These are phyloP conservation scores for Coenonympha arcania DNA, from an alignment of 2,888 invertebrate species.

Conservation along the genomic window DNA sequence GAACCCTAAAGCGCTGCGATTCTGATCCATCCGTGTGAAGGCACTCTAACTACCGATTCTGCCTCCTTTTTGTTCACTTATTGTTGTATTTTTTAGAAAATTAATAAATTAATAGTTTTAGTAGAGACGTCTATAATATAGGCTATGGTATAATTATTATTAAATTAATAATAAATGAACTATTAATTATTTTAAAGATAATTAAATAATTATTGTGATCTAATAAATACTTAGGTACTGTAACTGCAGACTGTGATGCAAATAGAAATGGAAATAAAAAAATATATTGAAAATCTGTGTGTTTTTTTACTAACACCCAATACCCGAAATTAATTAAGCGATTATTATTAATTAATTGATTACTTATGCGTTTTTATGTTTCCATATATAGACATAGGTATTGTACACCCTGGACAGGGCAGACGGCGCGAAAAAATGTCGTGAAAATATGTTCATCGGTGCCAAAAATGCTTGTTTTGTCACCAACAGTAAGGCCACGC, in stretches of 20 bases:
- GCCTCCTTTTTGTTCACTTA: slow-evolving; percentile 37
- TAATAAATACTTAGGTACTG: slow-evolving; percentile 32
- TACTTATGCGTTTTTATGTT: too few relatives aligned
- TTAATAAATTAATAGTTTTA: slow-evolving; percentile 30
- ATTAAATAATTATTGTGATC: slow-evolving; percentile 33
- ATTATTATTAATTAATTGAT: too few relatives aligned
- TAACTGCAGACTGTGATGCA: slow-evolving; percentile 41
- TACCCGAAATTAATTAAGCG: too few relatives aligned
- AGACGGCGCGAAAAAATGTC: too few relatives aligned
- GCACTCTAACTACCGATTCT: slow-evolving; percentile 35
- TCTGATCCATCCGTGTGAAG: slow-evolving; percentile 35
- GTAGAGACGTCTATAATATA: slow-evolving; percentile 11
- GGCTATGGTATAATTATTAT: slow-evolving; percentile 22
- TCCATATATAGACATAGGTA: too few relatives aligned
- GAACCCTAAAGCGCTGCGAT: slow-evolving; percentile 41
- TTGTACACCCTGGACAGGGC: too few relatives aligned
- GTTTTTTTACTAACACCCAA: background rate
- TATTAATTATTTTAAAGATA: background rate
- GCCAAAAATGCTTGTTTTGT: too few relatives aligned
- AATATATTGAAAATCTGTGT: background rate
- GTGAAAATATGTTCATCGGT: too few relatives aligned
- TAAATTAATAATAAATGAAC: slow-evolving; percentile 6
- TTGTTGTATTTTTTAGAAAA: slow-evolving; percentile 33
- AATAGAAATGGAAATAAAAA: slow-evolving; percentile 29
- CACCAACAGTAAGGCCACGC: too few relatives aligned